These are phyloP conservation scores for Platynereis dumerilii DNA, from an alignment of 2,888 invertebrate genomes.

Conservation along the genomic window DNA sequence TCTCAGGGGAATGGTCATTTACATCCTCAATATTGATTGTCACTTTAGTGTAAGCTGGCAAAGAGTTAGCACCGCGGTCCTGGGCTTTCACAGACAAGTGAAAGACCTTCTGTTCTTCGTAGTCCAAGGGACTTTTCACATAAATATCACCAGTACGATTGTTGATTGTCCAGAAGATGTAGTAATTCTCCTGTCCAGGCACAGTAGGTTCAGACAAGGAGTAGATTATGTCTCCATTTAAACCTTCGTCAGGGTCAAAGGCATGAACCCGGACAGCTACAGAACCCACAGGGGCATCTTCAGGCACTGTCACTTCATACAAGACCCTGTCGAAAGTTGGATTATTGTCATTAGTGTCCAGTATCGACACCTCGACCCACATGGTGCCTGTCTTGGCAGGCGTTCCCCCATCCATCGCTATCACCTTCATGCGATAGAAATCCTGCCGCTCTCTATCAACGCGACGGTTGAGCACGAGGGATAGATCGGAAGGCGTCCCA, in stretches of 20 bases:
- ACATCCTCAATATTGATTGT: constrained; percentile 30
- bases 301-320: constrained; percentile 26
- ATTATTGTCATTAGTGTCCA: constrained; percentile 46
- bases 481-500: constrained; percentile 29
- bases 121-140: constrained; percentile 15
- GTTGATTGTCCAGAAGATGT: constrained; percentile 26
- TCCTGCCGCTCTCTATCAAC: constrained; percentile 32
- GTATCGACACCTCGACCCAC: constrained; percentile 22
- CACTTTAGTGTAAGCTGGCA: constrained; percentile 28
- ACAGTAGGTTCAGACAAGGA: constrained; percentile 14
- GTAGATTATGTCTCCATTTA: constrained; percentile 29
- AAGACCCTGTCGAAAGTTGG: constrained; percentile 39
- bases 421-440: constrained; percentile 26
- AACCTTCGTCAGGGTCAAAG: constrained; percentile 27
- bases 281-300: constrained; percentile 28
- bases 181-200: constrained; percentile 2
- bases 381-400: constrained; percentile 32
- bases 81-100: constrained; percentile 26
- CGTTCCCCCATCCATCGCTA: constrained; percentile 33
- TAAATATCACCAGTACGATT: constrained; percentile 25
- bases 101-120: constrained; percentile 19
- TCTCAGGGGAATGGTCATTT: constrained; percentile 35
- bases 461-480: constrained; percentile 24
- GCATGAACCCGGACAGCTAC: constrained; percentile 31
- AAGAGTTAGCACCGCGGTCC: constrained; percentile 25